phyloP scores from a whole-genome alignment of 2,888 invertebrate genomes.

The Ophion costatus region DNA sequence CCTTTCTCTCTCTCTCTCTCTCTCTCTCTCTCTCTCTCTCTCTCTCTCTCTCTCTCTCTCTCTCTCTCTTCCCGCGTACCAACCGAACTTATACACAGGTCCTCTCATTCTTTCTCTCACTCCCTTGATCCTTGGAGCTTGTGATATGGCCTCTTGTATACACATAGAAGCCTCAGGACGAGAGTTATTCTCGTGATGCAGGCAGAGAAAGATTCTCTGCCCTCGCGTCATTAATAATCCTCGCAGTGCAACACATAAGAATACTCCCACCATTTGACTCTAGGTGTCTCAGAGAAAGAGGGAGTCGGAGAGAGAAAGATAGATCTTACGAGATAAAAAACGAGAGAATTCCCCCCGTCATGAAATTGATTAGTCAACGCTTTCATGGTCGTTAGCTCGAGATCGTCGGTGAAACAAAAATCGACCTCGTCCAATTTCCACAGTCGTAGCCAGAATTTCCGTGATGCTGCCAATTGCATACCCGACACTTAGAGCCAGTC shows the following conservation, averaged over 20 bases:
- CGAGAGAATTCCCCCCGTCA: constrained; percentile 58
- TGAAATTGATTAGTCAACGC: constrained; percentile 70
- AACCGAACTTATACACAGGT: constrained; percentile 28
- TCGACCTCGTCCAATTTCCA: constrained; percentile 7
- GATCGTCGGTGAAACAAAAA: constrained; percentile 21
- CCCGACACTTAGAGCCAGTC: neutral
- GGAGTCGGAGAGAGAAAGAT: neutral
- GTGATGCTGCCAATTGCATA: neutral
- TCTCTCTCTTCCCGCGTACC: neutral
- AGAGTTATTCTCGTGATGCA: constrained; percentile 52
- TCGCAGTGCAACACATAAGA: constrained; percentile 26
- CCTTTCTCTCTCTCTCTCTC: neutral
- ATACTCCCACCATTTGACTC: constrained; percentile 31
- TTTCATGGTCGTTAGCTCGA: constrained; percentile 67
- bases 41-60: constrained; percentile 4
- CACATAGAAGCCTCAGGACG: constrained; percentile 45
- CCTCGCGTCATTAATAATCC: constrained; percentile 69
- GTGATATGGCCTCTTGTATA: constrained; percentile 42
- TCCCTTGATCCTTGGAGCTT: constrained; percentile 42
- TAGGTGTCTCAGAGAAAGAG: constrained; percentile 43
- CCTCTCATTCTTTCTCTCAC: constrained; percentile 20
- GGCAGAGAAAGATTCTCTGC: constrained; percentile 45
- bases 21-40: constrained; percentile 16
- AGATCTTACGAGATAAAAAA: constrained; percentile 17
- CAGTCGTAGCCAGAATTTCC: neutral